These are phyloP conservation scores for Ctenoplectra terminalis DNA, from an alignment of 1,140 invertebrate genomes.

Conservation along the genomic window DNA sequence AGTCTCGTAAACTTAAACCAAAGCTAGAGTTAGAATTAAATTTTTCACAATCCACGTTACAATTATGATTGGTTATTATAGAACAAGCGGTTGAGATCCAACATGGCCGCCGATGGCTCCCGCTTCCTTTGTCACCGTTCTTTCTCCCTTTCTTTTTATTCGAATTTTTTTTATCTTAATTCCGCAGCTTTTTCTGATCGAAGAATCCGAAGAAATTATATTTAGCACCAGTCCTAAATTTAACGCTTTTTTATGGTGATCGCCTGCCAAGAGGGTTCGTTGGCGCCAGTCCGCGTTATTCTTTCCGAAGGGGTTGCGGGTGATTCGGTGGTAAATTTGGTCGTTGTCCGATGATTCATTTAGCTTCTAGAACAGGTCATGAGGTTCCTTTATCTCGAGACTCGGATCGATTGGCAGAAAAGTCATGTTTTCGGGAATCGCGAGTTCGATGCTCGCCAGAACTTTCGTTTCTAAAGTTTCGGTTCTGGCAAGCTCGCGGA, in stretches of 20 bases:
- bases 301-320: background rate
- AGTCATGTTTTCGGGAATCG: background rate
- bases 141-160: background rate
- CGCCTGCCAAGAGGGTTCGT: slow-evolving; percentile 10
- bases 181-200: background rate
- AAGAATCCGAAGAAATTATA: slow-evolving; percentile 7
- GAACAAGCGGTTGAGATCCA: too few relatives aligned
- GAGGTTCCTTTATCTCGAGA: background rate
- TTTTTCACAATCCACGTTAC: too few relatives aligned
- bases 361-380: background rate
- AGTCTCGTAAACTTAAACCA: too few relatives aligned
- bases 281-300: slow-evolving; percentile 16
- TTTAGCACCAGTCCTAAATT: slow-evolving; percentile 25
- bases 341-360: slow-evolving; percentile 11
- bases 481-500: background rate
- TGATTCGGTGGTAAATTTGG: slow-evolving; percentile 21
- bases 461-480: too few relatives aligned
- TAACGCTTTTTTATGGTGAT: slow-evolving; percentile 10
- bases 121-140: background rate
- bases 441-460: background rate
- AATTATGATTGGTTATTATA: too few relatives aligned
- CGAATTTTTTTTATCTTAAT: background rate
- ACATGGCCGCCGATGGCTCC: too few relatives aligned
- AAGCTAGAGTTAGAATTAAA: too few relatives aligned
- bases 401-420: background rate